Percentiles rank a stretch among this genome's conserved stretches.
Evolutionary conservation across 2,888 invertebrate genomes (phyloP).

Genomic region (Reticulitermes lucifugus): DNA sequence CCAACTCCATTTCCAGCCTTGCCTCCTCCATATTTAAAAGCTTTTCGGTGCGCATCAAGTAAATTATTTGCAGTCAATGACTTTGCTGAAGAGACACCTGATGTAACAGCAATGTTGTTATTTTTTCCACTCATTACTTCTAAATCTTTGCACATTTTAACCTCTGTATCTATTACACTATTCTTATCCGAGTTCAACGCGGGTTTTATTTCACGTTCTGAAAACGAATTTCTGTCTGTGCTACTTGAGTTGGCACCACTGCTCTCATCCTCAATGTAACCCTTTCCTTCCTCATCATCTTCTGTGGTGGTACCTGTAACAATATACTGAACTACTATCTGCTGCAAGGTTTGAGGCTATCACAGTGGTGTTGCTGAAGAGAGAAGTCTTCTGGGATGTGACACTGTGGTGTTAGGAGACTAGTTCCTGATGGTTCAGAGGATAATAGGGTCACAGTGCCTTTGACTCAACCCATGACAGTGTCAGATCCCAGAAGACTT

Average conservation of each 20-base stretch:
- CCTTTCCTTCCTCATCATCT: conserved; percentile 45
- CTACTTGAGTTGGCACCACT: conserved; percentile 38
- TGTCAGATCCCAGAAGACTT: no score
- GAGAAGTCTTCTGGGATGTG: no score
- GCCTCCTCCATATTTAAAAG: conserved; percentile 54
- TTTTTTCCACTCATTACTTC: conserved; percentile 12
- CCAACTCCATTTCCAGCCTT: conserved; percentile 46
- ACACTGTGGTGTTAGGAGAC: no score
- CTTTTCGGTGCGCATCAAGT: conserved; percentile 53
- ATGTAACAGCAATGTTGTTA: conserved; percentile 11
- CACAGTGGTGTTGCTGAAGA: no score
- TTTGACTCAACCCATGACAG: no score
- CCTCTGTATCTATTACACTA: conserved; percentile 13
- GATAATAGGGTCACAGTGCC: no score
- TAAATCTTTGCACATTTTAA: neutral
- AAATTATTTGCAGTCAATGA: conserved; percentile 41
- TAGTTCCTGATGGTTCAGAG: no score
- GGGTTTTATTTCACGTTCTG: conserved; percentile 36
- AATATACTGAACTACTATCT: neutral
- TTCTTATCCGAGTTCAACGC: conserved; percentile 7
- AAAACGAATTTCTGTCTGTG: conserved; percentile 35
- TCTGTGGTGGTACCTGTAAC: conserved; percentile 58
- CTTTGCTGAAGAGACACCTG: conserved; percentile 32
- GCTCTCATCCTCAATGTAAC: conserved; percentile 43
- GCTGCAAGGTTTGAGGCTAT: no score